Evolutionary conservation across 2,888 invertebrate species (phyloP), one percentile per base, ranked within the genome.

Genomic region (Pomacea canaliculata): DNA sequence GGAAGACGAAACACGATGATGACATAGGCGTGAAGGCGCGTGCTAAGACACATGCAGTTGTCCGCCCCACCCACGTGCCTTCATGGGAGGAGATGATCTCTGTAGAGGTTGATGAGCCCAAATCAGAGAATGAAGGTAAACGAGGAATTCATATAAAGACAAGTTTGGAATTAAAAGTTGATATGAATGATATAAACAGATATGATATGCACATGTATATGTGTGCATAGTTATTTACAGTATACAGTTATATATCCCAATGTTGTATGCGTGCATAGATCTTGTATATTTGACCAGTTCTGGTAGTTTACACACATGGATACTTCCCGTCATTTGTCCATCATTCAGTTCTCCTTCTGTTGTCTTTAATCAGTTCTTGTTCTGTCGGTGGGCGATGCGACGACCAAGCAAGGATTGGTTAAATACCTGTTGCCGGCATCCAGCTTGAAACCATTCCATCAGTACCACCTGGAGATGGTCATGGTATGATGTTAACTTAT

Each of bases 401-500:
- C 81, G 49, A 80, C 84, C 13, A 84, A 85, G 68, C 81, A 85
- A 74, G 79, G 83, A 66, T 79, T 90, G 59, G 85, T 87, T 49
- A 85, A 82, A 76, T 89, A 88, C 77, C 79, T 83, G 48, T 77
- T 90, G 48, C 89, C 89, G 13, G 81, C 88, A 63, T 66, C 82
- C n/a, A 81, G 85, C 76, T 83, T 90, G 7, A 81, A 85, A 56
- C 89, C 90, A 37, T 90, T 89, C 75, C 88, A 90, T 78, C 88
- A 88, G 77, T 89, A 90, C 74, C 89, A 90, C 78, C 67, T 89
- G 76, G 88, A 90, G 75, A 80, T 89, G 63, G 85, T 86, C 73
- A 82, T 83, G 84, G 89, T 89, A 81, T 66, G 82, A 74, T 10
- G 16, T 37, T 66, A 37, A n/a, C 23, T 49, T 48, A 23, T 13